Percentiles rank a stretch among this genome's conserved stretches.
phyloP scores from a whole-genome alignment of 2,888 invertebrate species.

The Sinopyrophorus schimmeli region DNA sequence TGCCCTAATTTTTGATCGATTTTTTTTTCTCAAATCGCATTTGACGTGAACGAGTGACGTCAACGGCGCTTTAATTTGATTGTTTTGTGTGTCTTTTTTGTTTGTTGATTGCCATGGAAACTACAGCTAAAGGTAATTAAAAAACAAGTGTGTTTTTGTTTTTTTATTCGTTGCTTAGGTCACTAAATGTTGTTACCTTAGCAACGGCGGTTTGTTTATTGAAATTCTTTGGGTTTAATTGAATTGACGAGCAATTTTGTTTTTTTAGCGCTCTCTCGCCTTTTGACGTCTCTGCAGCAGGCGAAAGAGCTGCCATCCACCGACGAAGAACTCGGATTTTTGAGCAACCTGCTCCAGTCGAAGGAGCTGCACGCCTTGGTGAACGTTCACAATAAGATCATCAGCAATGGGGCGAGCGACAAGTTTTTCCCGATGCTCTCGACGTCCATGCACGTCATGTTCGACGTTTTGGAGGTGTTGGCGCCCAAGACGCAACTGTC shows the following conservation, averaged over 20 bases:
- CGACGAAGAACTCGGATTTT: constrained; percentile 85
- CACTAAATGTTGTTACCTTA: no score
- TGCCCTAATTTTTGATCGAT: no score
- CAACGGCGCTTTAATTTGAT: no score
- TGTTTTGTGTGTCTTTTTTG: no score
- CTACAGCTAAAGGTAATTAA: no score
- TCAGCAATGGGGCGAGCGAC: constrained; percentile 81
- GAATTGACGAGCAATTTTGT: constrained; percentile 11
- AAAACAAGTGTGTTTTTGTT: no score
- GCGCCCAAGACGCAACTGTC: constrained; percentile 67
- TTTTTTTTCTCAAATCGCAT: no score
- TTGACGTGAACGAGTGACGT: no score
- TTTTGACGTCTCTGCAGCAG: constrained; percentile 81
- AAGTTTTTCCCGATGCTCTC: constrained; percentile 82
- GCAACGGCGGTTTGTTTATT: no score
- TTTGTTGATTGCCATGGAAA: no score
- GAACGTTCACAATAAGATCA: constrained; percentile 87
- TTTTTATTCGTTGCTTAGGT: no score
- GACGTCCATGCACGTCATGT: constrained; percentile 76
- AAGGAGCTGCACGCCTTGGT: constrained; percentile 88
- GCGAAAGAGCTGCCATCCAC: constrained; percentile 70
- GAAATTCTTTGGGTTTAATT: no score
- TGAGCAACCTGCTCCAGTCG: constrained; percentile 81
- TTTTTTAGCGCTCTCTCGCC: constrained; percentile 72
- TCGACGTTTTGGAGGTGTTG: constrained; percentile 80